phyloP scores from a whole-genome alignment of 2,888 invertebrate species.

The Acleris holmiana region DNA sequence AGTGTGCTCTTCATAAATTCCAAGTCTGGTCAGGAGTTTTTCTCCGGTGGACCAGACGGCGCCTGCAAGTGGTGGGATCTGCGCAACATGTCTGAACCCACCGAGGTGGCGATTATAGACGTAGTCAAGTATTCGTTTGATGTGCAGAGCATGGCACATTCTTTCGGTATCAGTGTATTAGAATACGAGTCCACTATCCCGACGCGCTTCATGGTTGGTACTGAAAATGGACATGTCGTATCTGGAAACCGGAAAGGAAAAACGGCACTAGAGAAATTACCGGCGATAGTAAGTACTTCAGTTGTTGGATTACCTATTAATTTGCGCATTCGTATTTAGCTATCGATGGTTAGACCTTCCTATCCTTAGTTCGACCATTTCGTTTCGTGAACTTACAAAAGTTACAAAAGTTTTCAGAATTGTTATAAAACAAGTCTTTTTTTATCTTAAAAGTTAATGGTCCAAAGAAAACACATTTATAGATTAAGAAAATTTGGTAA shows the following conservation, averaged over 20 bases:
- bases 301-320: no score
- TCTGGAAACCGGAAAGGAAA: slow-evolving; percentile 89
- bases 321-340: no score
- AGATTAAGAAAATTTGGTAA: no score
- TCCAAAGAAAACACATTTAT: no score
- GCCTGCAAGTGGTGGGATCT: slow-evolving; percentile 93
- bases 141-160: slow-evolving; percentile 76
- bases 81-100: slow-evolving; percentile 86
- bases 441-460: no score
- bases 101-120: slow-evolving; percentile 87
- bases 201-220: slow-evolving; percentile 89
- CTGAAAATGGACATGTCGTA: slow-evolving; percentile 87
- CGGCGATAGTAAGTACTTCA: slow-evolving; percentile 52
- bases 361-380: no score
- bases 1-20: slow-evolving; percentile 95
- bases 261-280: slow-evolving; percentile 86
- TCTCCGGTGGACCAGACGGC: slow-evolving; percentile 95
- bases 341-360: no score
- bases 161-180: slow-evolving; percentile 85
- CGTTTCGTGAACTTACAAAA: no score
- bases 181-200: slow-evolving; percentile 91
- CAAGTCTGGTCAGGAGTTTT: slow-evolving; percentile 96
- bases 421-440: no score
- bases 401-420: no score
- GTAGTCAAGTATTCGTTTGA: slow-evolving; percentile 82